Evolutionary conservation across 2,797 vertebrate species (phyloP), one percentile per base, ranked within the genome.

Genomic region (Rhinella marina): DNA sequence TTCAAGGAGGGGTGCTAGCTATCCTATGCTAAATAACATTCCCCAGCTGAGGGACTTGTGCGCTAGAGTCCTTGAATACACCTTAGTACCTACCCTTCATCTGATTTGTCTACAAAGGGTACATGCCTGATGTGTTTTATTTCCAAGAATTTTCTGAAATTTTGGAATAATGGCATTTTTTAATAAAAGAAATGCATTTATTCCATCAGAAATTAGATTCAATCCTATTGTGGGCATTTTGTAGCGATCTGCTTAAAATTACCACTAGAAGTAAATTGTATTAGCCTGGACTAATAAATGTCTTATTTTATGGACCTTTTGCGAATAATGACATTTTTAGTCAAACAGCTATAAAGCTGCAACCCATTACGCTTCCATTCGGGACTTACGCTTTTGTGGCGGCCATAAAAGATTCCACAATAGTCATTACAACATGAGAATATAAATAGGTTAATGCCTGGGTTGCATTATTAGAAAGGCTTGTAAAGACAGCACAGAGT

Each of bases 271-370:
- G 56, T 29, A 76, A 85, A 77, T 29, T 2, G 11, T 32, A 86
- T 86, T 86, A 64, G 75, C 52, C n/a, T 48, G 57, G 41, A 29
- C 61, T 61, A 87, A 81, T 81, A 56, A 87, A 81, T 81, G 23
- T 41, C 21, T 81, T 66, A 29, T 61, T 64, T 87, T 81, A 81
- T 87, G 73, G 59, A 48, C 50, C 19, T 25, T 54, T 59, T 66
- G 56, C 32, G 27, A 87, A 87, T 87, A 87, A 87, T 81, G 81
- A 48, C 27, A 87, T 81, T 87, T 86, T 81, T 66, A 52, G 62
- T 81, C 62, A 86, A 72, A 66, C 12, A 57, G 29, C 85, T 68
- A 64, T 64, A 80, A 87, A 72, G 70, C 85, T 56, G 29, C 64
- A 59, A 78, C 29, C 77, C 25, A 73, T 73, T 81, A 87, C 54